These are phyloP conservation scores for Halichondria panicea DNA, from an alignment of 37 sponge, comb jelly and placozoan genomes.

Conservation along the genomic window DNA sequence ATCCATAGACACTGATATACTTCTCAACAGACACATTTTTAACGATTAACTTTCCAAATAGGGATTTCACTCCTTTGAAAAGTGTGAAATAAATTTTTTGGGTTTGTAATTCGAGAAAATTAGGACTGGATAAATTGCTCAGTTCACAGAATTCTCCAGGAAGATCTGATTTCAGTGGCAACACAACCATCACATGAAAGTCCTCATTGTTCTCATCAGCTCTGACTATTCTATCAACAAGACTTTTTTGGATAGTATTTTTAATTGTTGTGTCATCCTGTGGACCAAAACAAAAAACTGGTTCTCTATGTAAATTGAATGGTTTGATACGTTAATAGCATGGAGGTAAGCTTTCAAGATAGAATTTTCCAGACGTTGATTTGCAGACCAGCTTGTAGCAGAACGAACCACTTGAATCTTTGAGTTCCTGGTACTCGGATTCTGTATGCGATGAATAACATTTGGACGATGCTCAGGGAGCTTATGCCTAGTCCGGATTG, in stretches of 20 bases:
- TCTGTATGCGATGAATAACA: not conserved
- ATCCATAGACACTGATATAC: conserved; percentile 3
- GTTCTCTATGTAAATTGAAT: conserved; percentile 72
- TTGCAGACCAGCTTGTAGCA: conserved; percentile 44
- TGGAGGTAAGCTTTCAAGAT: conserved; percentile 39
- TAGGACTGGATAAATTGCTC: no score
- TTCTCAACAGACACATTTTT: not conserved
- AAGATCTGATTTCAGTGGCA: conserved; percentile 58
- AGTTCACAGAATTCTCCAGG: conserved; percentile 17
- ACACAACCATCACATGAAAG: conserved; percentile 38
- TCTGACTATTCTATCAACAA: conserved; percentile 34
- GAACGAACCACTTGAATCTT: conserved; percentile 59
- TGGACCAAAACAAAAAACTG: conserved; percentile 59
- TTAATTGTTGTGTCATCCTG: not conserved
- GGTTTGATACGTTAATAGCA: conserved; percentile 53
- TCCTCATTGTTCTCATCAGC: conserved; percentile 34
- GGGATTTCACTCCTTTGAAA: no score
- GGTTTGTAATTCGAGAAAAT: conserved; percentile 22
- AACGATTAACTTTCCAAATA: not conserved
- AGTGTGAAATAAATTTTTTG: no score
- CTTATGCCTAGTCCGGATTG: not conserved
- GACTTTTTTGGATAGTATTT: conserved; percentile 14
- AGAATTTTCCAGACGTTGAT: conserved; percentile 28
- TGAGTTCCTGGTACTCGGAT: conserved; percentile 28
- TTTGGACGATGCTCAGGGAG: not conserved